Percentiles rank a stretch among this genome's conserved stretches.
phyloP scores from a whole-genome alignment of 2,888 invertebrate genomes.

The Tuta absoluta region DNA sequence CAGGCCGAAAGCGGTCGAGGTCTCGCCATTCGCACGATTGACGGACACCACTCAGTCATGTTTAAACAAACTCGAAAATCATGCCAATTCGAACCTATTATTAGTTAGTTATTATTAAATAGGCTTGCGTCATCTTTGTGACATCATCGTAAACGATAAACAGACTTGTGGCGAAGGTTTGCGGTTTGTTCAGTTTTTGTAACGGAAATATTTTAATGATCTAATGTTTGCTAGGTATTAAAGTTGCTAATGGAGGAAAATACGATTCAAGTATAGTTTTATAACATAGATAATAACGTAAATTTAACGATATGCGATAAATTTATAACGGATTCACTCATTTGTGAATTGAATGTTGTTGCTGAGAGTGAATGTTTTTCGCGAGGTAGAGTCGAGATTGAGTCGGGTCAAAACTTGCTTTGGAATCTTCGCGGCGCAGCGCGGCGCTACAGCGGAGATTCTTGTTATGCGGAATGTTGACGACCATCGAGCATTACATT shows the following conservation, averaged over 20 bases:
- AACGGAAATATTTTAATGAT: slow-evolving; percentile 11
- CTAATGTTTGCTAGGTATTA: not conserved
- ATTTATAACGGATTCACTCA: not conserved
- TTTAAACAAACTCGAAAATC: slow-evolving; percentile 45
- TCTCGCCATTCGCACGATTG: slow-evolving; percentile 54
- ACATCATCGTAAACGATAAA: slow-evolving; percentile 55
- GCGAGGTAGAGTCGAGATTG: slow-evolving; percentile 7
- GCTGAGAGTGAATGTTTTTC: not conserved
- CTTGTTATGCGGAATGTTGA: slow-evolving; percentile 48
- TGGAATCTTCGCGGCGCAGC: slow-evolving; percentile 38
- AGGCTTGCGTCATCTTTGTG: slow-evolving; percentile 55
- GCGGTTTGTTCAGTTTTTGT: slow-evolving; percentile 19
- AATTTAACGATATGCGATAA: slow-evolving; percentile 24
- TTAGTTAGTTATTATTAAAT: slow-evolving; percentile 41
- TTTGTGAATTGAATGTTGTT: not conserved
- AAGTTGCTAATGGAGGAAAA: not conserved
- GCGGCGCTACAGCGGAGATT: slow-evolving; percentile 38
- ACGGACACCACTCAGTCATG: slow-evolving; percentile 26
- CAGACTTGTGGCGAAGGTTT: slow-evolving; percentile 35
- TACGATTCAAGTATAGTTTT: not conserved
- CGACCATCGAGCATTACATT: slow-evolving; percentile 36
- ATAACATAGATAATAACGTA: not conserved
- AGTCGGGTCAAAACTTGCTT: slow-evolving; percentile 38
- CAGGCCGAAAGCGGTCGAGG: slow-evolving; percentile 70
- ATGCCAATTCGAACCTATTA: slow-evolving; percentile 19